phyloP scores from a whole-genome alignment of 2,888 invertebrate genomes.

The Rhagonycha lutea region DNA sequence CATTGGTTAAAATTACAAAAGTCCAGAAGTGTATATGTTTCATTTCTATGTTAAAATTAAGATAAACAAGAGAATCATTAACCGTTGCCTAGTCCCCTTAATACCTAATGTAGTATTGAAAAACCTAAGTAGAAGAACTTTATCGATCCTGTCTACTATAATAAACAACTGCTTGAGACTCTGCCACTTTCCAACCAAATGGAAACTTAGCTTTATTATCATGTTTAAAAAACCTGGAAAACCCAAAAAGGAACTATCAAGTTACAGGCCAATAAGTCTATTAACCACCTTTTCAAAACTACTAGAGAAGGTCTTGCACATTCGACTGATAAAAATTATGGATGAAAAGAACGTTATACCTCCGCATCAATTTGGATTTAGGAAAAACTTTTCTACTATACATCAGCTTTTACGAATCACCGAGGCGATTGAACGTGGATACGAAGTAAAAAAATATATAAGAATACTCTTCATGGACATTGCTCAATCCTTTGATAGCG shows the following conservation, averaged over 20 bases:
- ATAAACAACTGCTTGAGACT: slow-evolving; percentile 20
- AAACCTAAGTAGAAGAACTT: slow-evolving; percentile 18
- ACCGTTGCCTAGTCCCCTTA: no score
- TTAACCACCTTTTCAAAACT: slow-evolving; percentile 28
- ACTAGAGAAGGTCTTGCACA: slow-evolving; percentile 31
- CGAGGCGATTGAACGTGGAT: slow-evolving; percentile 23
- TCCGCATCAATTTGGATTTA: slow-evolving; percentile 38
- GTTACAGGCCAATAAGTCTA: slow-evolving; percentile 30
- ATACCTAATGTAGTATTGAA: slow-evolving; percentile 4
- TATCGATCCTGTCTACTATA: slow-evolving; percentile 24
- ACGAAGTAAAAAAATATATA: slow-evolving; percentile 31
- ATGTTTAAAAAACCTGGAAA: slow-evolving; percentile 29
- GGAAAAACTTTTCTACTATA: slow-evolving; percentile 30
- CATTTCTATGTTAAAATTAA: no score
- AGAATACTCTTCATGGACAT: slow-evolving; percentile 34
- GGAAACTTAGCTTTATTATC: slow-evolving; percentile 29
- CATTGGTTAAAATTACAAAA: no score
- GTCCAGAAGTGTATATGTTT: no score
- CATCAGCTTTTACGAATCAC: slow-evolving; percentile 33
- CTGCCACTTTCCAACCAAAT: slow-evolving; percentile 25
- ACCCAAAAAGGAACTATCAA: slow-evolving; percentile 19
- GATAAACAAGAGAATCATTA: no score
- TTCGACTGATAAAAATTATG: background rate
- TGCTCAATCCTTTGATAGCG: slow-evolving; percentile 42
- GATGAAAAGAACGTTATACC: background rate